Percentiles rank a stretch among this genome's conserved stretches.
Evolutionary conservation across 2,797 vertebrate genomes (phyloP).

Genomic region (Xiphorhynchus erythropygius): DNA sequence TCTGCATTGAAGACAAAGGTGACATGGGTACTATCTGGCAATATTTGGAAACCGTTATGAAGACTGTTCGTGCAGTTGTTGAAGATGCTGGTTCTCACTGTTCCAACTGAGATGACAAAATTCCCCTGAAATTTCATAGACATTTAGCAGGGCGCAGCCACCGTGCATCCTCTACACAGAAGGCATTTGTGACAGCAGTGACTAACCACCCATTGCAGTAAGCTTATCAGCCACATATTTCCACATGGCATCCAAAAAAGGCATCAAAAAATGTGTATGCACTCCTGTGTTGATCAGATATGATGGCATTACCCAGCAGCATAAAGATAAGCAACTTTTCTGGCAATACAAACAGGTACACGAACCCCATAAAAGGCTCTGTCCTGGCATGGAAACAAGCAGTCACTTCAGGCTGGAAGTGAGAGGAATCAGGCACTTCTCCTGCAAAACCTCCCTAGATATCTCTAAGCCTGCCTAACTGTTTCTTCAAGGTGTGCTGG

Average conservation of each 20-base stretch:
- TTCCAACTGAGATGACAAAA: neutral
- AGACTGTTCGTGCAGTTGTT: neutral
- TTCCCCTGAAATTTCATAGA: neutral
- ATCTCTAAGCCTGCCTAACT: neutral
- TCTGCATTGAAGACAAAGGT: neutral
- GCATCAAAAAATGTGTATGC: too few relatives aligned
- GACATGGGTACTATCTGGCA: neutral
- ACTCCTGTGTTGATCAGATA: neutral
- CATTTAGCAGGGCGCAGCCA: neutral
- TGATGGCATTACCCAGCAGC: neutral
- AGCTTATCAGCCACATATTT: neutral
- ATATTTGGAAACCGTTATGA: neutral
- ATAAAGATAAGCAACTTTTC: neutral
- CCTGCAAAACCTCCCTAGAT: neutral
- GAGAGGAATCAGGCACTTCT: neutral
- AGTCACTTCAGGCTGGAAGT: neutral
- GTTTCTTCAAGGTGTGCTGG: neutral
- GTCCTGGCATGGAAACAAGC: neutral
- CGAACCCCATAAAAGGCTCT: neutral
- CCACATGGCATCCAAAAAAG: neutral
- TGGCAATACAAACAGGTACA: neutral
- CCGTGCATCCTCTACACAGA: neutral
- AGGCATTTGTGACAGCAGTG: neutral
- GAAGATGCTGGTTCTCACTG: neutral
- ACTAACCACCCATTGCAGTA: neutral